Evolutionary conservation across 2,888 invertebrate genomes (phyloP).

Genomic region (Cepaea hortensis): DNA sequence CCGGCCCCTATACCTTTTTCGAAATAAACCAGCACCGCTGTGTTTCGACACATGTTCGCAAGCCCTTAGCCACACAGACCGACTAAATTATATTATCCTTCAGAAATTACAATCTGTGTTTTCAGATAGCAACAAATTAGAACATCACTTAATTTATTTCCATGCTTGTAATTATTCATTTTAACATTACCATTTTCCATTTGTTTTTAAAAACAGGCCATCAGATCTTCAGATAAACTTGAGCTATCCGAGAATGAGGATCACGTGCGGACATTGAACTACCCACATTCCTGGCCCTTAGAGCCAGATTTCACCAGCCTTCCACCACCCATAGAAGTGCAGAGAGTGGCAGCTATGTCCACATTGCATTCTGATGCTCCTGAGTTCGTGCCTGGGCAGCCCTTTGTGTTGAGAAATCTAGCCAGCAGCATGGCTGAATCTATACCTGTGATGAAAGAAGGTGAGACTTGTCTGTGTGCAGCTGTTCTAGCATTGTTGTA

Average conservation of each 20-base stretch:
- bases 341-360: conserved; percentile 57
- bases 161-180: no score
- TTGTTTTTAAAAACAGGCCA: conserved; percentile 77
- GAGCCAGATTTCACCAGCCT: conserved; percentile 55
- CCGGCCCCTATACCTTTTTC: no score
- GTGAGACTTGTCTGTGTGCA: neutral
- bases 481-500: no score
- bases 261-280: conserved; percentile 88
- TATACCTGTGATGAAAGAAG: conserved; percentile 14
- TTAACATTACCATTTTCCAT: no score
- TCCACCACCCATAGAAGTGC: conserved; percentile 45
- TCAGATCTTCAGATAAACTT: conserved; percentile 89
- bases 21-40: no score
- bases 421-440: conserved; percentile 28
- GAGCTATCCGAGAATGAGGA: conserved; percentile 84
- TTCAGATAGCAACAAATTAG: no score
- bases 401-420: conserved; percentile 40
- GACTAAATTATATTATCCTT: no score
- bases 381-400: conserved; percentile 85
- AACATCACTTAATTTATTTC: no score
- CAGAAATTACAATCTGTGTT: no score
- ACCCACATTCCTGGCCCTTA: conserved; percentile 90
- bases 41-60: no score
- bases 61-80: no score
- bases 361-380: conserved; percentile 89